Evolutionary conservation across 2,888 invertebrate genomes (phyloP), one percentile per base, ranked within the genome.

Genomic region (Eristalis arbustorum): DNA sequence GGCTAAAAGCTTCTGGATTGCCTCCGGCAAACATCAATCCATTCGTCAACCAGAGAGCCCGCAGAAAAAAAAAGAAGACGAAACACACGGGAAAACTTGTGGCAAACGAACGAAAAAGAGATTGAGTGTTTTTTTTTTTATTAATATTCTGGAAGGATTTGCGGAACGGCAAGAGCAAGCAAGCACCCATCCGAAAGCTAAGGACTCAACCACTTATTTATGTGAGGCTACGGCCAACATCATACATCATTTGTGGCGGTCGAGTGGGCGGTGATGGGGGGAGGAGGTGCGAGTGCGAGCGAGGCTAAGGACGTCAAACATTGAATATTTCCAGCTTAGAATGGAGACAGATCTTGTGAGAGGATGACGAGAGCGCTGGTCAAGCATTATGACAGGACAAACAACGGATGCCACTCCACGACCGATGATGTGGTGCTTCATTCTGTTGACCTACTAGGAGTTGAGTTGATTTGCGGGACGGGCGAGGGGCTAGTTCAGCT

Each of bases 51-150:
- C 2, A 25, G 25, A n/a, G 25, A 25, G 25, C n/a, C n/a, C n/a
- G n/a, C 25, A 25, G 72, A 34, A 40, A 6, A 25, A 63, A 10
- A 61, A 18, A 13, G 23, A 14, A 56, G n/a, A n/a, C n/a, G n/a
- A n/a, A n/a, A n/a, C n/a, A 49, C n/a, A 31, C 31, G 10, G 31
- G 18, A 49, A 18, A 18, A n/a, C 18, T n/a, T 49, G 49, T 49
- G 49, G 49, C 49, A 49, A 56, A 72, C 37, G n/a, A 23, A 80
- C 11, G 13, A 56, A 13, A 34, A 69, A 49, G 79, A 87, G 83
- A 83, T 87, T 83, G 83, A 87, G 83, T 82, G 83, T 72, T 71
- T 71, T 87, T 87, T 87, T 87, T 87, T 87, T 87, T 87, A 83
- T 83, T 87, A 87, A 83, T 87, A 79, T 83, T 72, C 49, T 71